phyloP scores from a whole-genome alignment of 2,113 vertebrate species.

The Solea solea region DNA sequence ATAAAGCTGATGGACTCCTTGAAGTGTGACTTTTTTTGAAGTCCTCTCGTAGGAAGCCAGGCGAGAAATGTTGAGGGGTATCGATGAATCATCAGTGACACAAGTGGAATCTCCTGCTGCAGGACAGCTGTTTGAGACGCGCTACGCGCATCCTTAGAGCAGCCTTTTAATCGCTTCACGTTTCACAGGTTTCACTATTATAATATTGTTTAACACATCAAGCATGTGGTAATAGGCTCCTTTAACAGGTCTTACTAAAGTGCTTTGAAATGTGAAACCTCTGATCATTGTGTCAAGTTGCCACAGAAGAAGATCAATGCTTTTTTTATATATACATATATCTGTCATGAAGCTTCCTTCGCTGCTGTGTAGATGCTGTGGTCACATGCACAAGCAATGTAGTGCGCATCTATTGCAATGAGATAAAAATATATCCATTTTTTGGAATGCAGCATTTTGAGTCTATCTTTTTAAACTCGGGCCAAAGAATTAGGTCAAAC shows the following conservation, averaged over 20 bases:
- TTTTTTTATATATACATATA: background rate
- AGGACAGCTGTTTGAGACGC: conserved; percentile 56
- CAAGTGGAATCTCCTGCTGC: conserved; percentile 57
- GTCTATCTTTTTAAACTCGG: too few species aligned
- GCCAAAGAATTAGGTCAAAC: too few species aligned
- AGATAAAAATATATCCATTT: too few species aligned
- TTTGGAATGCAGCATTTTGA: too few species aligned
- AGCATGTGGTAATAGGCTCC: background rate
- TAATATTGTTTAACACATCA: conserved; percentile 16
- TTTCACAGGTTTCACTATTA: conserved; percentile 43
- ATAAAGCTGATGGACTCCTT: conserved; percentile 68
- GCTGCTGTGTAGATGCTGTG: conserved; percentile 14
- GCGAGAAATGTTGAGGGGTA: conserved; percentile 71
- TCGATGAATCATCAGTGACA: conserved; percentile 57
- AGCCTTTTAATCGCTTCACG: conserved; percentile 45
- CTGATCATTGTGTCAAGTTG: conserved; percentile 11
- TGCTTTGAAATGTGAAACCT: conserved; percentile 12
- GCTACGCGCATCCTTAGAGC: conserved; percentile 37
- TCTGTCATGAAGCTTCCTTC: background rate
- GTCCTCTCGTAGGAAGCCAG: conserved; percentile 69
- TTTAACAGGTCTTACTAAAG: background rate
- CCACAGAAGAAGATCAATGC: background rate
- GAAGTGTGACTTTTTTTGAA: conserved; percentile 68
- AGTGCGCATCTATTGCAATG: too few species aligned
- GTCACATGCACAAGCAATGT: background rate